Conservation (phyloP, 2,797 vertebrate species). For the Argya squamiceps region DNA sequence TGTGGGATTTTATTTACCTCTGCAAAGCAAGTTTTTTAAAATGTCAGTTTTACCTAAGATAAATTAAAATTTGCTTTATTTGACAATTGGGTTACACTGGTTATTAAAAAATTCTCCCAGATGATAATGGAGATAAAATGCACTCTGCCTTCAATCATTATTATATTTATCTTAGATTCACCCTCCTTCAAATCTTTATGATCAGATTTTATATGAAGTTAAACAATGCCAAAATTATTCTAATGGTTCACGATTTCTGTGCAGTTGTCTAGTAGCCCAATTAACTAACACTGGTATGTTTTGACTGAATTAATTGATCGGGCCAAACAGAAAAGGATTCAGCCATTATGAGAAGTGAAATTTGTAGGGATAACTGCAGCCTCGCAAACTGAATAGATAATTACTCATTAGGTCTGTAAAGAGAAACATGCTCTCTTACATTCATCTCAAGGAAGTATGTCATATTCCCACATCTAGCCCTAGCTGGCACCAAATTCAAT, state of each 20-base stretch:
- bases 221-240: neutral
- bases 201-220: neutral
- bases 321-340: neutral
- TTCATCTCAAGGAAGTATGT: neutral
- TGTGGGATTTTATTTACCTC: neutral
- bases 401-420: neutral
- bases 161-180: neutral
- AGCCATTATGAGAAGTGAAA: rapidly evolving
- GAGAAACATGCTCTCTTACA: neutral
- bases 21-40: neutral
- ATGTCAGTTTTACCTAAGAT: neutral
- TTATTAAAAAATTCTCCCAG: neutral
- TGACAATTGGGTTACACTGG: neutral
- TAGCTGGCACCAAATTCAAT: neutral
- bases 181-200: neutral
- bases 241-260: neutral
- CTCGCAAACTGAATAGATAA: neutral
- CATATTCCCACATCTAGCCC: neutral
- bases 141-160: neutral
- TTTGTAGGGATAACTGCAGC: neutral
- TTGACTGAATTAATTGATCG: neutral
- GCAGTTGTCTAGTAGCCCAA: neutral
- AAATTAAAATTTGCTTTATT: neutral
- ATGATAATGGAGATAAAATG: neutral
- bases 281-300: neutral